phyloP scores from a whole-genome alignment of 2,888 invertebrate genomes.

The Trissoscelio sp. region DNA sequence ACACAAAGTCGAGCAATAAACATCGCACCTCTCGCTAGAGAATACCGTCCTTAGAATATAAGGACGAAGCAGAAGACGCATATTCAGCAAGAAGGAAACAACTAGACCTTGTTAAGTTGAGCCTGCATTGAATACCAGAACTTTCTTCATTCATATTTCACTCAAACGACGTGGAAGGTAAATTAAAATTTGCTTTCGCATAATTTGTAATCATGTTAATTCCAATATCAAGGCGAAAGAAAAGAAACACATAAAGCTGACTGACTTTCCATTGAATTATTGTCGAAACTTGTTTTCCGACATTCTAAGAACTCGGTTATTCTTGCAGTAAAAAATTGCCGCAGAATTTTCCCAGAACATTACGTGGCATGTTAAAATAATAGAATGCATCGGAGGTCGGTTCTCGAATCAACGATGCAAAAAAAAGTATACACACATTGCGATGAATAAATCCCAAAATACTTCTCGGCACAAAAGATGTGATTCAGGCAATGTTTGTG shows the following conservation, averaged over 20 bases:
- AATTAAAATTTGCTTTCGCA: slow-evolving; percentile 26
- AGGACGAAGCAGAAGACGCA: slow-evolving; percentile 43
- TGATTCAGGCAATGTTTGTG: slow-evolving; percentile 46
- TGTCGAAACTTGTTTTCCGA: slow-evolving; percentile 33
- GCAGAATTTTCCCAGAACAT: slow-evolving; percentile 45
- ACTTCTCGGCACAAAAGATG: slow-evolving; percentile 58
- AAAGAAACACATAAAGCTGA: slow-evolving; percentile 7
- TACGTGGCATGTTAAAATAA: slow-evolving; percentile 46
- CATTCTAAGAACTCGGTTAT: slow-evolving; percentile 40
- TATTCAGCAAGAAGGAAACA: slow-evolving; percentile 34
- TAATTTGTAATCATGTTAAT: neutral
- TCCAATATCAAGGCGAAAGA: neutral
- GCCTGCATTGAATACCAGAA: slow-evolving; percentile 21
- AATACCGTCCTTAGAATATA: slow-evolving; percentile 73
- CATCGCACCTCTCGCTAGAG: slow-evolving; percentile 80
- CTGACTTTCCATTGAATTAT: slow-evolving; percentile 46
- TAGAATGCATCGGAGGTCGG: slow-evolving; percentile 37
- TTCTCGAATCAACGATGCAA: slow-evolving; percentile 37
- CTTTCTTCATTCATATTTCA: slow-evolving; percentile 35
- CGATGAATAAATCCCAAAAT: slow-evolving; percentile 56
- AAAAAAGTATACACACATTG: slow-evolving; percentile 55
- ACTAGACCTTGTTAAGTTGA: slow-evolving; percentile 43
- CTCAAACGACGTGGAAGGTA: slow-evolving; percentile 14
- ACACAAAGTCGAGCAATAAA: slow-evolving; percentile 81
- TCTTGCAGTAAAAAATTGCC: slow-evolving; percentile 16